Conservation (phyloP, 64 coral and sea anemone genomes). For the Stylophora pistillata region DNA sequence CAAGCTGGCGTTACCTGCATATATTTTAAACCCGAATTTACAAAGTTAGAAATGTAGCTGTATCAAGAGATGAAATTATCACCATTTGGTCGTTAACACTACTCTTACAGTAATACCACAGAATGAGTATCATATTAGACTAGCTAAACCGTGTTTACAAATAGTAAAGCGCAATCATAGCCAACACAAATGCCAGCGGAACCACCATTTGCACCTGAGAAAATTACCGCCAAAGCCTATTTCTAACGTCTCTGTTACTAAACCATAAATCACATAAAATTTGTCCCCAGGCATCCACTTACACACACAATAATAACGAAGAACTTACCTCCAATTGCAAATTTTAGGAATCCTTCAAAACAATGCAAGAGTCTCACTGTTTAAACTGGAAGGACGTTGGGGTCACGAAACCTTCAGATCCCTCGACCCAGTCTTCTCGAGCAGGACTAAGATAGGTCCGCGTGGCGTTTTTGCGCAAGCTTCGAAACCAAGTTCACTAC, state of each 20-base stretch:
- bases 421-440: constrained; percentile 22
- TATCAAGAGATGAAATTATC: no score
- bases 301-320: background rate
- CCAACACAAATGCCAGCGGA: no score
- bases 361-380: background rate
- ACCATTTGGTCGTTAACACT: no score
- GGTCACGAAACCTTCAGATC: background rate
- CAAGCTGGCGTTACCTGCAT: no score
- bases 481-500: background rate
- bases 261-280: background rate
- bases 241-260: background rate
- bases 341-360: background rate
- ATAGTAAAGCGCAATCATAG: no score
- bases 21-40: no score
- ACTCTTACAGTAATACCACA: no score
- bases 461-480: background rate
- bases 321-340: background rate
- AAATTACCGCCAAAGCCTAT: no score
- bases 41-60: no score
- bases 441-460: background rate
- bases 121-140: no score
- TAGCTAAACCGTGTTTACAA: no score
- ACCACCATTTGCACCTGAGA: no score
- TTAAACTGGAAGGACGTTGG: constrained; percentile 17
- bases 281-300: background rate